Percentiles rank a stretch among this genome's conserved stretches.
These are phyloP conservation scores for Trachemys scripta DNA, from an alignment of 2,113 vertebrate species.

Conservation along the genomic window DNA sequence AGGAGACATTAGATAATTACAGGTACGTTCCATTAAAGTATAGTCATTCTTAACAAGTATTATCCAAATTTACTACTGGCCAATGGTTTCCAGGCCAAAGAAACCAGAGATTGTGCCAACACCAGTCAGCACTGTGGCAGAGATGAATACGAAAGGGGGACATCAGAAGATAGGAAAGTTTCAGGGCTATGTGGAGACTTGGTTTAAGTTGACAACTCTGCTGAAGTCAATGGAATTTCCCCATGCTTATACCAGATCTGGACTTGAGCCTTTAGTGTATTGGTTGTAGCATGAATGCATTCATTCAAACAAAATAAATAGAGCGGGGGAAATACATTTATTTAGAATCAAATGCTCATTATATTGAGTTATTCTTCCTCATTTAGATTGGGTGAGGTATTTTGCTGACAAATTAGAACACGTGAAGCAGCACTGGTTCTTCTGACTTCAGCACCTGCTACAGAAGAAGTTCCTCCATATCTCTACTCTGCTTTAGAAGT, in stretches of 20 bases:
- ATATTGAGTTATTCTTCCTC: background rate
- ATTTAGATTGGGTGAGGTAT: background rate
- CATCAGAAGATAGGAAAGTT: background rate
- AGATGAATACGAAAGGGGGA: background rate
- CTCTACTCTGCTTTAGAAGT: background rate
- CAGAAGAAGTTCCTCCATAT: background rate
- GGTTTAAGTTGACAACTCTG: slow-evolving; percentile 15
- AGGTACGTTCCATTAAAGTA: background rate
- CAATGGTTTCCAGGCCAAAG: slow-evolving; percentile 25
- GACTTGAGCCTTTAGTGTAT: background rate
- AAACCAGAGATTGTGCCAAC: background rate
- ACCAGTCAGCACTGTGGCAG: background rate
- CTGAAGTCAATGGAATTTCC: slow-evolving; percentile 53
- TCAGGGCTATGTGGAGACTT: background rate
- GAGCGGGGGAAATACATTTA: background rate
- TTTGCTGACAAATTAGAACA: background rate
- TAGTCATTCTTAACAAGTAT: slow-evolving; percentile 43
- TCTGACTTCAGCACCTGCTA: background rate
- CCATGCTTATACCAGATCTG: slow-evolving; percentile 29
- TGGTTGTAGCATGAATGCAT: background rate
- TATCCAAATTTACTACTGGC: background rate
- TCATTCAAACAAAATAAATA: background rate
- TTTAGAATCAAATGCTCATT: background rate
- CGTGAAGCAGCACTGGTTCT: background rate
- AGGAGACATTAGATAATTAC: slow-evolving; percentile 57